phyloP scores from a whole-genome alignment of 2,113 vertebrate species.

The Ifrita kowaldi region DNA sequence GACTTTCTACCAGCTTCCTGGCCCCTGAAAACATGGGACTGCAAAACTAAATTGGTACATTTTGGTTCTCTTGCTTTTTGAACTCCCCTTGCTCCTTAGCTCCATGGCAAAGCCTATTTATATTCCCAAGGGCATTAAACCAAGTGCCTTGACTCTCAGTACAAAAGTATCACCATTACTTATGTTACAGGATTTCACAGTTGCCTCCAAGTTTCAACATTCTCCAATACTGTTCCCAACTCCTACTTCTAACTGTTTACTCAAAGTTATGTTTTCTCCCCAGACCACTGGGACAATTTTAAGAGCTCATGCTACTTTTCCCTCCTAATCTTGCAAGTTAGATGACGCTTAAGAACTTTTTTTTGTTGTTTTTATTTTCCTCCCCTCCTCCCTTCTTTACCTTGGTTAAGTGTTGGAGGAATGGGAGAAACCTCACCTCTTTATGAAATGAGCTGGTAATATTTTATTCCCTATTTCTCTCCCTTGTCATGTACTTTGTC shows the following conservation, averaged over 20 bases:
- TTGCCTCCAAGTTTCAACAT: neutral
- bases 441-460: neutral
- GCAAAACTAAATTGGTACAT: neutral
- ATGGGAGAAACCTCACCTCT: neutral
- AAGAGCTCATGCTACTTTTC: neutral
- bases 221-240: neutral
- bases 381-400: neutral
- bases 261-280: neutral
- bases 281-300: neutral
- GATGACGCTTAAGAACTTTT: neutral
- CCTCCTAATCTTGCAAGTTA: neutral
- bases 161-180: neutral
- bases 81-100: neutral
- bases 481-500: neutral
- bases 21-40: neutral
- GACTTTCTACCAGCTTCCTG: neutral
- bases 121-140: neutral
- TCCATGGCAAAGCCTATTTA: neutral
- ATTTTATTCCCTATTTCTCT: neutral
- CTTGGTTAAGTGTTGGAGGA: neutral
- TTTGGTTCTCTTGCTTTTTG: neutral
- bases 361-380: neutral
- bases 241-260: neutral
- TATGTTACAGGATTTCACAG: neutral
- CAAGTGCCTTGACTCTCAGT: neutral